Base-by-base conservation (phyloP, 2,888 invertebrate species). In the Campoplex capitator region DNA sequence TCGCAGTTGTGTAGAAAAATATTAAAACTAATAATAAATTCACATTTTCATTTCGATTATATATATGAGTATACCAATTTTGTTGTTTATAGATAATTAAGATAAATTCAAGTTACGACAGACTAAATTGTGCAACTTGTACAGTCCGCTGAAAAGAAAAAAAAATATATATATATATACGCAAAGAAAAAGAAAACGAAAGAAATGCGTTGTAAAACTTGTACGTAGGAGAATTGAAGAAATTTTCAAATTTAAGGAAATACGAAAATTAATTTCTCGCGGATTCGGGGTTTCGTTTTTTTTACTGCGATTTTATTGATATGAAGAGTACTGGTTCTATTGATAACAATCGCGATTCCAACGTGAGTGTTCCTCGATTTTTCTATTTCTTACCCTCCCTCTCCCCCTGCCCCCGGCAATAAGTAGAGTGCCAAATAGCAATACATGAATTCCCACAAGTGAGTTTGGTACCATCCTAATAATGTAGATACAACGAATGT, bases 11-110 rank as follows among this genome's bases (percentile, higher is more conserved):
- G 84, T 65, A 79, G 83, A 88, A 86, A 88, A 85, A 82, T 86
- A 88, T 84, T 77, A 82, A 23, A 82, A 88, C 85, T 88, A 88
- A 85, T 73, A 76, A 86, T 85, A 84, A 86, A 88, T 56, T 86
- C 83, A 77, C 86, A 80, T 84, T 73, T 83, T 68, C 81, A 42
- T 76, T 83, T 87, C 75, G 77, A 78, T 62, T 70, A 87, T 23
- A 23, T 23, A 23, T 23, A 23, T 51, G 42, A 84, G 73, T 87
- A 75, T 82, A 87, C 79, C 51, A 6, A 32, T 62, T 56, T 82
- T 23, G 23, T 38, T 38, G 38, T 38, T 78, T 70, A 84, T 65
- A 79, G 58, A 16, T 84, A 81, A 78, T 84, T 87, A 84, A 84
- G 84, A 81, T 74, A 74, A 83, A 81, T 75, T 67, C 58, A 74